A percentile compares a stretch with the other conserved stretches of the same genome.
Conservation (phyloP, 2,797 vertebrate species). For the Leptoclinus maculatus region DNA sequence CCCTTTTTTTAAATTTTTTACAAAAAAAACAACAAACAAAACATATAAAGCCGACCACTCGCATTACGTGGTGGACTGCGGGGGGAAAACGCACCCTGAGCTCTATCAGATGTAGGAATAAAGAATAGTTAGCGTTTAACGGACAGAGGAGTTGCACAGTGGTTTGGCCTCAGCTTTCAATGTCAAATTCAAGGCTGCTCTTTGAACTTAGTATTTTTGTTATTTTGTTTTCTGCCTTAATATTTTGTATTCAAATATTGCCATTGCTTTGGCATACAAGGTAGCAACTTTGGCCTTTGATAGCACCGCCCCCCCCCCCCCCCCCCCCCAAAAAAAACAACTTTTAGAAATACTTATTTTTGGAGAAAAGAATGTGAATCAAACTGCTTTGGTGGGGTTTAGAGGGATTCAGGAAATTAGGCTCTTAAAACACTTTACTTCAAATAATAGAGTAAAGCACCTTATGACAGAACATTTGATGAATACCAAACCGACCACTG, state of each 20-base stretch:
- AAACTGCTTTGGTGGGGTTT: conserved; percentile 62
- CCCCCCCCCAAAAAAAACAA: conserved; percentile 19
- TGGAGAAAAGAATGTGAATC: conserved; percentile 79
- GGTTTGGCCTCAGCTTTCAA: conserved; percentile 73
- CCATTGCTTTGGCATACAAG: conserved; percentile 66
- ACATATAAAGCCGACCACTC: conserved; percentile 34
- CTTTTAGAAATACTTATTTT: conserved; percentile 72
- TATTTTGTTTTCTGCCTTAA: conserved; percentile 76
- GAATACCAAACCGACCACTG: conserved; percentile 84
- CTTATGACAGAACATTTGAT: conserved; percentile 81
- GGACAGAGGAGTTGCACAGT: conserved; percentile 68
- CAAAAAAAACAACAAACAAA: not conserved
- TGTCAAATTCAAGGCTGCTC: conserved; percentile 62
- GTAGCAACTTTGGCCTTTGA: conserved; percentile 77
- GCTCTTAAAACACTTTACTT: conserved; percentile 73
- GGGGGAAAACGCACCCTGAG: conserved; percentile 45
- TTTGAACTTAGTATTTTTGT: conserved; percentile 65
- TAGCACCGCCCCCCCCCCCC: conserved; percentile 12
- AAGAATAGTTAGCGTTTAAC: conserved; percentile 56
- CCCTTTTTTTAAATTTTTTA: not conserved
- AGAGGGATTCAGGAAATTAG: conserved; percentile 77
- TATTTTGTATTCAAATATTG: conserved; percentile 67
- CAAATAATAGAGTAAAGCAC: conserved; percentile 81
- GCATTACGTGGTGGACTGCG: conserved; percentile 39
- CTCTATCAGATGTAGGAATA: conserved; percentile 54